Evolutionary conservation across 2,113 vertebrate genomes (phyloP), one percentile per base, ranked within the genome.

Genomic region (Gymnorhina tibicen): DNA sequence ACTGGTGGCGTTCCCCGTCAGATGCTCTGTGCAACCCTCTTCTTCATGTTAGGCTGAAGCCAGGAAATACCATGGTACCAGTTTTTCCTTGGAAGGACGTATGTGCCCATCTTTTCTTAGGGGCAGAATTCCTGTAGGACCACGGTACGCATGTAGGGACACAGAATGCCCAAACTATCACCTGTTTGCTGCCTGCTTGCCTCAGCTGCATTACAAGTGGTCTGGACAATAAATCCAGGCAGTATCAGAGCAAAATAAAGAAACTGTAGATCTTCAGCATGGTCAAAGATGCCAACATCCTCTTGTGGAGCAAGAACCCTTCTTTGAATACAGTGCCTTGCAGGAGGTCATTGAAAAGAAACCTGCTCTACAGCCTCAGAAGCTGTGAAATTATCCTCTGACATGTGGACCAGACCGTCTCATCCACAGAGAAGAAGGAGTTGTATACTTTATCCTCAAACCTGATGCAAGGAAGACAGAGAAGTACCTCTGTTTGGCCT

Each of bases 71-170:
- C 1, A 1, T 1, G 41, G 3, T 13, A 67, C 19, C 11, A 3
- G 16, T 55, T 82, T 55, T 52, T 2, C 22, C 52, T 33, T 3
- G 5, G n/a, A 22, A 74, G 18, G 52, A 35, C 16, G 3, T 11
- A 22, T 14, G n/a, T n/a, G 27, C 30, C 41, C 41, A 70, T 66
- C 64, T 62, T 85, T 52, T 42, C 32, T 44, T 11, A 39, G 39
- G 32, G 41, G 46, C 16, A 77, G 49, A 73, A 55, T 13, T 76
- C 6, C 13, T 17, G n/a, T 9, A 49, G 49, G 49, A 49, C 28
- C 67, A n/a, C 0, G 0, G 52, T 27, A 63, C 14, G 58, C 6
- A 9, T 4, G 49, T 13, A 30, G 46, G 39, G 50, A 30, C 50
- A 50, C 16, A 32, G 74, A 58, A 62, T 1, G 4, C 66, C 42